Base-by-base conservation (phyloP, 1,140 invertebrate genomes). In the Apocrypta bakeri region DNA sequence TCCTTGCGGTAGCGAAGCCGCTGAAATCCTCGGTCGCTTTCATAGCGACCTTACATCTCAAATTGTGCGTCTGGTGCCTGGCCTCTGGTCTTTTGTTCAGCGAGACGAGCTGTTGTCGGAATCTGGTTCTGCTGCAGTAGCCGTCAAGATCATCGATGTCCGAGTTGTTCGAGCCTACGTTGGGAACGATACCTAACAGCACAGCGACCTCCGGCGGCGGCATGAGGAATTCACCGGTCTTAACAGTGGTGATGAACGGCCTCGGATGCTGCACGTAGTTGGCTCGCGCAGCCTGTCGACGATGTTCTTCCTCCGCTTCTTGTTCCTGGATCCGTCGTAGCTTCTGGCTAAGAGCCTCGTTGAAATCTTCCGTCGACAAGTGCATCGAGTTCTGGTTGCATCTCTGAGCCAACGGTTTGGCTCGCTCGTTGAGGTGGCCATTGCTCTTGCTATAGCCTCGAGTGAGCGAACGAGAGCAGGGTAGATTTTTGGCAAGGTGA, bases 201-300 rank as follows among this genome's bases (percentile, higher is more conserved):
- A 92, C 89, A 0, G 96, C 95, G 56, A 96, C 91, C 86, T 96
- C 95, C 27, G 95, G 94, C 0, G 96, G 95, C 1, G 96, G 96
- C 87, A 95, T 94, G 71, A 97, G 89, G 87, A 96, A 97, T 84
- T 95, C 94, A 1, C 96, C 96, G 29, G 93, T 94, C 81, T 95
- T 96, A 8, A 97, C 96, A 0, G 95, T 96, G 0, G 96, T 96
- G 61, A 96, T 94, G 86, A 97, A 97, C 0, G 95, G 94, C 80
- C 92, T 91, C 12, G 84, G 87, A 24, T 87, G 87, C 6, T 63
- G 64, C 8, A 48, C 24, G 61, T 85, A 63, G 73, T 27, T 63
- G 85, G 21, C 21, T 2, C 12, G 9, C 14, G 1, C 4, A 3
- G 27, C 14, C 24, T 12, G 6, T n/a, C 24, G 14, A 4, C 84